phyloP scores from a whole-genome alignment of 2,797 vertebrate species.

The Rhinatrema bivittatum region DNA sequence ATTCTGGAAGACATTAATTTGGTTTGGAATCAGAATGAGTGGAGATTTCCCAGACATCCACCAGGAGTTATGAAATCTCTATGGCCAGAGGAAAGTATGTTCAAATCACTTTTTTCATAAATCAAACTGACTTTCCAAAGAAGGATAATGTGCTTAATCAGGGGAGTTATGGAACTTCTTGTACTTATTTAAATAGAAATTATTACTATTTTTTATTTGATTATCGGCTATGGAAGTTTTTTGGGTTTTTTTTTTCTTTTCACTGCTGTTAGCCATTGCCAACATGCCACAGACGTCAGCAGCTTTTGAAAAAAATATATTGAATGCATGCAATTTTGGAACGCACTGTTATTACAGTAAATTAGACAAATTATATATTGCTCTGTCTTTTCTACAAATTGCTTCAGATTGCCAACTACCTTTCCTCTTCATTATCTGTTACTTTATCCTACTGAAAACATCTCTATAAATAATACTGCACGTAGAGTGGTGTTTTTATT shows the following conservation, averaged over 20 bases:
- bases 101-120: constrained; percentile 80
- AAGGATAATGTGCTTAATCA: constrained; percentile 82
- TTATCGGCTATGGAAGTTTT: constrained; percentile 63
- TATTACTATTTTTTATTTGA: constrained; percentile 84
- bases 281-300: constrained; percentile 51
- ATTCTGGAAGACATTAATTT: constrained; percentile 91
- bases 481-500: constrained; percentile 19
- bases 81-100: constrained; percentile 76
- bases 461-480: constrained; percentile 54
- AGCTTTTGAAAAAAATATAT: constrained; percentile 43
- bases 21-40: constrained; percentile 79
- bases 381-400: constrained; percentile 56
- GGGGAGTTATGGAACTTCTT: constrained; percentile 84
- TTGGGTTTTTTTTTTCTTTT: constrained; percentile 52
- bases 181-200: constrained; percentile 92
- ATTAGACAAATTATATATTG: constrained; percentile 63
- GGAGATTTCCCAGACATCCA: constrained; percentile 93
- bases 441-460: constrained; percentile 59
- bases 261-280: constrained; percentile 59
- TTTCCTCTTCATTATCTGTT: constrained; percentile 62
- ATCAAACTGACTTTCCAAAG: constrained; percentile 77
- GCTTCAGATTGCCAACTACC: constrained; percentile 69
- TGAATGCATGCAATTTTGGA: constrained; percentile 58
- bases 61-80: constrained; percentile 93
- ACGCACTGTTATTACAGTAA: constrained; percentile 44